phyloP scores from a whole-genome alignment of 2,888 invertebrate genomes.

The Drosophila mimetica region DNA sequence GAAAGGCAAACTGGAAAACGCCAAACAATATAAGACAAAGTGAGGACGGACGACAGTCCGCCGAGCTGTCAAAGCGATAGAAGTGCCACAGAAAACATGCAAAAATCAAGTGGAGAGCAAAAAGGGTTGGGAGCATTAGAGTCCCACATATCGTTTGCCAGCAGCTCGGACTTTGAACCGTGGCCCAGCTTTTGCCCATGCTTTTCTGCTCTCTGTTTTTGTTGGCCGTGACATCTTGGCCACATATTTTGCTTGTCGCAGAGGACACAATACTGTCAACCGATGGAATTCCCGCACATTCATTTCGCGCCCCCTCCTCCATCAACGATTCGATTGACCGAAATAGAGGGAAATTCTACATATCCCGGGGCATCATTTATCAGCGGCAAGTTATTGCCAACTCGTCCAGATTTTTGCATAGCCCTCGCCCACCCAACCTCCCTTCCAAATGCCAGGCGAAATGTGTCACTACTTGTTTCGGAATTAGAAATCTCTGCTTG shows the following conservation, averaged over 20 bases:
- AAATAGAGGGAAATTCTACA: constrained; percentile 80
- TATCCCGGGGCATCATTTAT: constrained; percentile 71
- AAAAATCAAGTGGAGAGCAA: constrained; percentile 55
- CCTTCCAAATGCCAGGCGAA: constrained; percentile 46
- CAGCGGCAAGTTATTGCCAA: constrained; percentile 73
- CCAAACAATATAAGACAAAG: constrained; percentile 69
- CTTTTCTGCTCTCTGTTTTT: constrained; percentile 19
- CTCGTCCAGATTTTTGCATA: constrained; percentile 77
- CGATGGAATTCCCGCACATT: constrained; percentile 80
- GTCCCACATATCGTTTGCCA: constrained; percentile 49
- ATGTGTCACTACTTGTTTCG: constrained; percentile 72
- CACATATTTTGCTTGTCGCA: constrained; percentile 81
- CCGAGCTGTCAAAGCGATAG: constrained; percentile 65
- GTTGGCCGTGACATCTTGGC: constrained; percentile 72
- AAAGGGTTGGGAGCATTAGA: constrained; percentile 48
- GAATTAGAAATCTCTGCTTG: constrained; percentile 44
- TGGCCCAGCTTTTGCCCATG: constrained; percentile 1
- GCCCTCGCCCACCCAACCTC: constrained; percentile 20
- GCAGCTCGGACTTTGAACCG: constrained; percentile 29
- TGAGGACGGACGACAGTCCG: constrained; percentile 49
- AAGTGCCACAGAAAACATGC: constrained; percentile 70
- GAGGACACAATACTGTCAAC: constrained; percentile 79
- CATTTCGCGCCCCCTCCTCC: constrained; percentile 58
- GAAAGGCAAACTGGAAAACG: constrained; percentile 40
- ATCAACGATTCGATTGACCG: constrained; percentile 76